A percentile compares a stretch with the other conserved stretches of the same genome.
These are phyloP conservation scores for Saguinus imperator DNA, from an alignment of 2,113 vertebrate genomes.

Conservation along the genomic window DNA sequence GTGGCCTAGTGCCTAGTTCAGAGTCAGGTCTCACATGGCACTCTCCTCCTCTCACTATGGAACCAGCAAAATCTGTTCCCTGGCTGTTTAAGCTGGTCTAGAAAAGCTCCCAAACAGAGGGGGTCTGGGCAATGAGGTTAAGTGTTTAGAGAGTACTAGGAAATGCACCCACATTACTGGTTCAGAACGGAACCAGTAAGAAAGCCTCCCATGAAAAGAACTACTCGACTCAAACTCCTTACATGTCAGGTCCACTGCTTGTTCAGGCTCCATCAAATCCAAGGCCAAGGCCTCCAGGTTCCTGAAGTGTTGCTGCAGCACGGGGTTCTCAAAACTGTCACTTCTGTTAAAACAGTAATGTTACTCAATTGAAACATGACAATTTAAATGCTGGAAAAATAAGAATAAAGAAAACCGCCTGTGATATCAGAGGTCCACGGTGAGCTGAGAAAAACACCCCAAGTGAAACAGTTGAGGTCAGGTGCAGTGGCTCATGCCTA, in stretches of 20 bases:
- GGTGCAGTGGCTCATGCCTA: too few relatives aligned
- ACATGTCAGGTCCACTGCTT: constrained; percentile 93
- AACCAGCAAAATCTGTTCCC: neutral
- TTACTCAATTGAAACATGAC: neutral
- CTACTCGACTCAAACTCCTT: constrained; percentile 70
- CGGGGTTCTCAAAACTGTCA: constrained; percentile 96
- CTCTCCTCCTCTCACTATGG: neutral
- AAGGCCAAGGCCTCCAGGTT: constrained; percentile 97
- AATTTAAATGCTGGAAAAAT: neutral
- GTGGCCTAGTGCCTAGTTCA: neutral
- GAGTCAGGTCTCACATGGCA: neutral
- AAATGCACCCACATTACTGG: neutral
- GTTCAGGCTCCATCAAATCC: constrained; percentile 91
- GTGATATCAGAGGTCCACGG: neutral
- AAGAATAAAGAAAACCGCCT: neutral
- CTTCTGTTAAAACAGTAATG: constrained; percentile 82
- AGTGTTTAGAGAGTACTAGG: neutral
- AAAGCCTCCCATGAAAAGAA: neutral
- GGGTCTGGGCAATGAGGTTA: neutral
- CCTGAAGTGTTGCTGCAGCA: constrained; percentile 94
- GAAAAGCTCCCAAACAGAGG: neutral
- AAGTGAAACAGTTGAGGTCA: neutral
- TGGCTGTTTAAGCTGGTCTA: neutral
- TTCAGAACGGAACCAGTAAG: fast-evolving
- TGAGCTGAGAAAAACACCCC: neutral